These are phyloP conservation scores for Enteromius mattozi DNA, from an alignment of 2,797 vertebrate species.

Conservation along the genomic window DNA sequence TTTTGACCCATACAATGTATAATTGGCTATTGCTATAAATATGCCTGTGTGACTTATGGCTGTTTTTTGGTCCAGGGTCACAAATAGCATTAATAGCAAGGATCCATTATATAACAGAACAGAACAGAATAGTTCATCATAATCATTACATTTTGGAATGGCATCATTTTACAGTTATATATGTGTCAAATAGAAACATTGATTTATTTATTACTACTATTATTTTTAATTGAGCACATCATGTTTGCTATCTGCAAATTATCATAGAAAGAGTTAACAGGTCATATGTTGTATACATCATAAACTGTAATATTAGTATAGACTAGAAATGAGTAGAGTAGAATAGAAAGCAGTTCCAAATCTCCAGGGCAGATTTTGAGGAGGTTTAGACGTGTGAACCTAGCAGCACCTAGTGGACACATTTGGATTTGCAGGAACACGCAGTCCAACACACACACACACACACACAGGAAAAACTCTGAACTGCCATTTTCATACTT, in stretches of 20 bases:
- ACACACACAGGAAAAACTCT: background rate
- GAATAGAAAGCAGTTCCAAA: background rate
- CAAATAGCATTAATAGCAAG: too few species aligned
- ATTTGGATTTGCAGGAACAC: background rate
- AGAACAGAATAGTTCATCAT: background rate
- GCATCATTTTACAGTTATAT: background rate
- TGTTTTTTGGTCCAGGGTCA: too few species aligned
- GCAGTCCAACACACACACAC: too few species aligned
- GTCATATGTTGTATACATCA: background rate
- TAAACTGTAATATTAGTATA: background rate
- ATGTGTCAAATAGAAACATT: background rate
- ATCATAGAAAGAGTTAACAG: background rate
- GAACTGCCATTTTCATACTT: background rate
- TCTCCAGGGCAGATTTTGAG: background rate
- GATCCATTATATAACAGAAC: background rate
- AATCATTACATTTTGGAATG: background rate
- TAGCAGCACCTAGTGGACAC: constrained; percentile 46
- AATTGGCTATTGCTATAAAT: too few species aligned
- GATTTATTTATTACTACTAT: background rate
- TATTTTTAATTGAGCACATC: background rate
- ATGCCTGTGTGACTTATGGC: too few species aligned
- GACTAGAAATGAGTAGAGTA: background rate
- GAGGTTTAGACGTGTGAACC: background rate
- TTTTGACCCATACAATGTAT: too few species aligned
- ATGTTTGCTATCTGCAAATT: background rate